These are phyloP conservation scores for Epizoanthus stellaris DNA, from an alignment of 92 coral and sea anemone genomes.

Conservation along the genomic window DNA sequence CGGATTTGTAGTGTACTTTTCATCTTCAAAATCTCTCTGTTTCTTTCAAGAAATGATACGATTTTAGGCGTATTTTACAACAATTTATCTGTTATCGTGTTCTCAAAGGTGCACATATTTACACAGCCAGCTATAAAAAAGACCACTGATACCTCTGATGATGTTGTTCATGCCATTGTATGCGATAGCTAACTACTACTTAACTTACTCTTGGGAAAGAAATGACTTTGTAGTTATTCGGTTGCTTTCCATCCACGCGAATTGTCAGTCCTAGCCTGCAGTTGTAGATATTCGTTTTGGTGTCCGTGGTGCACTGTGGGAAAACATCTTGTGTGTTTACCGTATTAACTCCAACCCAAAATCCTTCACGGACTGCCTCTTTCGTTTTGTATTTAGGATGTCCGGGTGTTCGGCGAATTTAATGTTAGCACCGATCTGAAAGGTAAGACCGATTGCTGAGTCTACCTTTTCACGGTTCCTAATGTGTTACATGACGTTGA, in stretches of 20 bases:
- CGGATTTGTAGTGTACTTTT: no score
- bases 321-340: not conserved
- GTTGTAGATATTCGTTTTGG: not conserved
- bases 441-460: no score
- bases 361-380: constrained; percentile 10
- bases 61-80: no score
- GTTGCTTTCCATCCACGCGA: constrained; percentile 4
- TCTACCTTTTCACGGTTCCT: no score
- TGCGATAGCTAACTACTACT: not conserved
- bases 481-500: no score
- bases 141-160: no score
- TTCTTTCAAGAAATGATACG: no score
- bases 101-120: no score
- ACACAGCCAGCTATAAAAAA: no score
- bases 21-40: no score
- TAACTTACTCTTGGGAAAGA: not conserved
- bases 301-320: constrained; percentile 23
- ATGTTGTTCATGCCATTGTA: no score
- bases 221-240: not conserved
- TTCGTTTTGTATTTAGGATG: not conserved
- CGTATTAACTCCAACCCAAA: not conserved
- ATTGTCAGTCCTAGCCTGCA: not conserved
- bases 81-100: no score
- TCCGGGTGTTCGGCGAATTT: not conserved
- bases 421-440: not conserved